Evolutionary conservation across 2,888 invertebrate genomes (phyloP).

Genomic region (Mesorhabditis spiculigera): DNA sequence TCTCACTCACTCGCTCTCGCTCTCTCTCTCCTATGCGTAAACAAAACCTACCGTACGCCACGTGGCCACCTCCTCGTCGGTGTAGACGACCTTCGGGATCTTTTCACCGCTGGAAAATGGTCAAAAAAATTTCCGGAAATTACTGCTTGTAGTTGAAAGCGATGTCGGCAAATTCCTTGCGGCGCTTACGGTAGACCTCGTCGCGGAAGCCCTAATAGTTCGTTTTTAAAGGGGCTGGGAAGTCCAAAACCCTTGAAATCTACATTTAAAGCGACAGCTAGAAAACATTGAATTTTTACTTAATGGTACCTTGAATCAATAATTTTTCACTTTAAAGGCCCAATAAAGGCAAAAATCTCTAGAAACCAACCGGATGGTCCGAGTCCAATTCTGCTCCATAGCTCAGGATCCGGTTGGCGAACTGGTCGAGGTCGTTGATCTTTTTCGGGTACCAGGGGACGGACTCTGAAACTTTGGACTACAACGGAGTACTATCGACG

Average conservation of each 20-base stretch:
- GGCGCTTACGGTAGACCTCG: conserved; percentile 77
- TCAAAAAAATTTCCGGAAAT: conserved; percentile 49
- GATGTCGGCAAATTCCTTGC: conserved; percentile 89
- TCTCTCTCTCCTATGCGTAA: neutral
- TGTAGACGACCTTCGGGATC: conserved; percentile 85
- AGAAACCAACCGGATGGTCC: conserved; percentile 85
- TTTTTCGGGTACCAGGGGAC: conserved; percentile 96
- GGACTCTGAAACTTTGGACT: conserved; percentile 65
- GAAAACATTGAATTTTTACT: no score
- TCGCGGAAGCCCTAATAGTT: conserved; percentile 77
- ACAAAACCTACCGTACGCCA: conserved; percentile 73
- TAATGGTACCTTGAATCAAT: no score
- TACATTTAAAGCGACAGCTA: no score
- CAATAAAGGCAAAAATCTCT: no score
- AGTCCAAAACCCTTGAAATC: no score
- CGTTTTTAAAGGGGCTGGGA: neutral
- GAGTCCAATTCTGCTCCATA: conserved; percentile 86
- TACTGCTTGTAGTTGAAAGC: conserved; percentile 89
- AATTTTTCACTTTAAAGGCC: no score
- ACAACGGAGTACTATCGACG: neutral
- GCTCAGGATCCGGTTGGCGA: conserved; percentile 92
- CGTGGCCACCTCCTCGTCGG: conserved; percentile 79
- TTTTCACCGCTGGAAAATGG: conserved; percentile 72
- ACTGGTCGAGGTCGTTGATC: conserved; percentile 88
- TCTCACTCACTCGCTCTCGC: no score